Evolutionary conservation across 2,113 vertebrate species (phyloP).

Genomic region (Salvelinus alpinus): DNA sequence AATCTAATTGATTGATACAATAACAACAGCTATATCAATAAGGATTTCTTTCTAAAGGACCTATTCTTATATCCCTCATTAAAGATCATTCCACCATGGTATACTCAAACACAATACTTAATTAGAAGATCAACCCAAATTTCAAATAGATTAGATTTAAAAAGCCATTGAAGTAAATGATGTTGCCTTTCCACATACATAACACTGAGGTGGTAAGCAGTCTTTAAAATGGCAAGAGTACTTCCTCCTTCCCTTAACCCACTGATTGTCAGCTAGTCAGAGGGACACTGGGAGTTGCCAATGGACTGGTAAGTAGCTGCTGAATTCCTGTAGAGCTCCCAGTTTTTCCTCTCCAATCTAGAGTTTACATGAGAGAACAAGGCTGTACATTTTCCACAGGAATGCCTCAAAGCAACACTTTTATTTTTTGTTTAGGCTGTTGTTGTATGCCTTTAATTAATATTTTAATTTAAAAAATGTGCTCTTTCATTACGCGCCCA

Average conservation of each 20-base stretch:
- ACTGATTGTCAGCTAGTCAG: slow-evolving; percentile 30
- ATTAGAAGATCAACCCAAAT: slow-evolving; percentile 47
- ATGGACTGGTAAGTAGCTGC: slow-evolving; percentile 57
- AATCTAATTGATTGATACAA: too few species aligned
- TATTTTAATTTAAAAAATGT: slow-evolving; percentile 29
- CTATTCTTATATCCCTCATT: neutral
- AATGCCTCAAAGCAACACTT: slow-evolving; percentile 37
- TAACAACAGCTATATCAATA: neutral
- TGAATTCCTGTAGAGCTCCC: slow-evolving; percentile 67
- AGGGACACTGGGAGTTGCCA: slow-evolving; percentile 8
- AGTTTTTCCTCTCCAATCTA: slow-evolving; percentile 53
- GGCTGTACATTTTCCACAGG: slow-evolving; percentile 65
- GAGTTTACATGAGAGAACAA: slow-evolving; percentile 69
- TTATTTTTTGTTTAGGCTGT: slow-evolving; percentile 26
- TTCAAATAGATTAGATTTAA: neutral
- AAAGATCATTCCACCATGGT: neutral
- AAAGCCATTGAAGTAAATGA: slow-evolving; percentile 59
- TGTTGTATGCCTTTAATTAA: slow-evolving; percentile 40
- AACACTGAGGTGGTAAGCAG: slow-evolving; percentile 55
- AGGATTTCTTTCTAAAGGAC: too few species aligned
- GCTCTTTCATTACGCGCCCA: slow-evolving; percentile 39
- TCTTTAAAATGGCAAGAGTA: neutral
- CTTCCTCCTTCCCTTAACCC: too few species aligned
- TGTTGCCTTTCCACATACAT: slow-evolving; percentile 56
- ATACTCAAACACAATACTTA: slow-evolving; percentile 15